phyloP scores from a whole-genome alignment of 2,113 vertebrate species.

The Brevimyrus niger region DNA sequence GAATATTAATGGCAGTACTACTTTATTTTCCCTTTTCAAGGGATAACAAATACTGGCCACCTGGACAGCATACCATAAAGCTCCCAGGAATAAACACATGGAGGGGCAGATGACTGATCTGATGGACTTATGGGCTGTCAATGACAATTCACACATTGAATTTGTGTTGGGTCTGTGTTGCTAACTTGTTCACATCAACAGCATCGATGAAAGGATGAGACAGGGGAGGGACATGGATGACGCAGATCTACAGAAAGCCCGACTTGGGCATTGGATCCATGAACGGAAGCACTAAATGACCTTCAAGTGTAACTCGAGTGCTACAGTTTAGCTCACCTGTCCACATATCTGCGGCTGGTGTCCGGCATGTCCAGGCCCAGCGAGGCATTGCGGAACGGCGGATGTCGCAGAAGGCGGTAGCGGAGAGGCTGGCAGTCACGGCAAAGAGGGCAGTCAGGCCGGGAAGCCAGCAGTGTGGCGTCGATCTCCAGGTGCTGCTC shows the following conservation, averaged over 20 bases:
- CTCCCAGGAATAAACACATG: background rate
- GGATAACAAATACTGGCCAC: background rate
- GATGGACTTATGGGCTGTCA: background rate
- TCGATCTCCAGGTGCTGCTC: constrained; percentile 94
- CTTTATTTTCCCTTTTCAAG: background rate
- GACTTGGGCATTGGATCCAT: background rate
- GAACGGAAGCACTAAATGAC: background rate
- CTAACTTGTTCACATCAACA: background rate
- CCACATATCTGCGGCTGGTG: constrained; percentile 71
- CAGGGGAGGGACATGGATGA: background rate
- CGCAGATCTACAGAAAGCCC: background rate
- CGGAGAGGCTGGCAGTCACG: constrained; percentile 68
- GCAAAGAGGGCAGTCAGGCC: constrained; percentile 67
- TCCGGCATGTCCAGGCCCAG: constrained; percentile 63
- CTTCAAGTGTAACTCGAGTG: background rate
- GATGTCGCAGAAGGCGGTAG: constrained; percentile 79
- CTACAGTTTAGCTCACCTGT: constrained; percentile 68
- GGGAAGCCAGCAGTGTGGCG: constrained; percentile 81
- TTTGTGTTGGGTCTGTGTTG: background rate
- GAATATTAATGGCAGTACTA: background rate
- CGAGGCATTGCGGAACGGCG: constrained; percentile 64
- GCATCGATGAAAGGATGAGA: background rate
- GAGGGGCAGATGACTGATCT: background rate
- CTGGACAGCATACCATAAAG: background rate
- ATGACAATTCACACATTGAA: background rate